Evolutionary conservation across 2,797 vertebrate species (phyloP), one percentile per base, ranked within the genome.

Genomic region (Cetoscarus ocellatus): DNA sequence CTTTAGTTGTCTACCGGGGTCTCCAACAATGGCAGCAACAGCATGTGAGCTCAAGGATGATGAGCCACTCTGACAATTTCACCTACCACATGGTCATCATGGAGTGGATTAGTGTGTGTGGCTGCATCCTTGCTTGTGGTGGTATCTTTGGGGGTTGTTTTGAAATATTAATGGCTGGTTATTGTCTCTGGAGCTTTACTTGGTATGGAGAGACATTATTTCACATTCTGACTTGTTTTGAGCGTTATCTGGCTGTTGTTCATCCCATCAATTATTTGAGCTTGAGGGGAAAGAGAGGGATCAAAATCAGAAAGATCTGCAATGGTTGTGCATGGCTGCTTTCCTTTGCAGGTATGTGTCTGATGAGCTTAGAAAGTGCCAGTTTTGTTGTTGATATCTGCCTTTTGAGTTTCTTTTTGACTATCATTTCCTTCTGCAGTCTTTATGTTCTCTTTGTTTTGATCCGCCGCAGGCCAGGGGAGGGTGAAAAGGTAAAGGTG

Each of bases 241-340:
- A 87, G 10, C 72, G n/a, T 49, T 85, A 85, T 68, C 40, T 86
- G 48, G 82, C 82, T 27, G 82, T 73, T 0, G 59, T 75, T 47
- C 71, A 77, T 45, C 82, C 85, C 36, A 8, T 84, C 53, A 71
- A 44, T 7, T 86, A 82, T 36, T 18, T 64, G 2, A 18, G 39
- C 3, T 61, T 83, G 52, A 77, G 19, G 18, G 18, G 47, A 6
- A 2, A 38, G 19, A 52, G 69, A 15, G 61, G 75, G 7, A 36
- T 75, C 67, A 55, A 56, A 14, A 52, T 81, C 61, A 79, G 78
- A 49, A 70, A 70, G 3, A 6, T 77, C 7, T 36, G 10, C 65
- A 55, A 55, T 8, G 43, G 17, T 5, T 72, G 51, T 9, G 13
- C 53, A 14, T 80, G 82, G 77, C 8, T 80, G 49, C 13, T 80